Evolutionary conservation across 2,797 vertebrate genomes (phyloP).

Genomic region (Selene dorsalis): DNA sequence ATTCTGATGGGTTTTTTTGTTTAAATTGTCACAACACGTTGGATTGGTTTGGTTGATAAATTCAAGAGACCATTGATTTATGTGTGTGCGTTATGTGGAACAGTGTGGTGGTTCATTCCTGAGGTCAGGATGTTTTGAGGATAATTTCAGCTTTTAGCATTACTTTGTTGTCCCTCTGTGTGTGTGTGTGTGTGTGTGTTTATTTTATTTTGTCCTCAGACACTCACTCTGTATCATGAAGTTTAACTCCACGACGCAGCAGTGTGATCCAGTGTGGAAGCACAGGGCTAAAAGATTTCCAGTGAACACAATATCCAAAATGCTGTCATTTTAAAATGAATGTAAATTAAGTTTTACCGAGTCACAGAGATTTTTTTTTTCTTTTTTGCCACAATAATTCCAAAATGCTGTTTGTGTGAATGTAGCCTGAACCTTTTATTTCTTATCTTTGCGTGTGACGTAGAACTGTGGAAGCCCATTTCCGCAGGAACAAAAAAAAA

Average conservation of each 20-base stretch:
- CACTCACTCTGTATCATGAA: neutral
- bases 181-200: neutral
- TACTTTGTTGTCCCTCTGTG: neutral
- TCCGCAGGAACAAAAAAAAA: neutral
- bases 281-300: constrained; percentile 53
- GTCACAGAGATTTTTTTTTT: constrained; percentile 17
- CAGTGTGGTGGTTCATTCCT: neutral
- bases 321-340: constrained; percentile 76
- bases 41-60: neutral
- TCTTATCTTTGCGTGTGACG: neutral
- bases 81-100: neutral
- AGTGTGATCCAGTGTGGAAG: constrained; percentile 6
- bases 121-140: neutral
- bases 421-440: constrained; percentile 49
- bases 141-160: neutral
- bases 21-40: neutral
- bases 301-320: constrained; percentile 71
- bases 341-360: constrained; percentile 63
- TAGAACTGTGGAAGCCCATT: constrained; percentile 22
- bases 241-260: neutral
- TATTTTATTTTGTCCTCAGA: neutral
- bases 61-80: neutral
- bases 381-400: constrained; percentile 51
- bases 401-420: constrained; percentile 72
- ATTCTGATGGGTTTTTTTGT: neutral